These are phyloP conservation scores for Meliscaeva auricollis DNA, from an alignment of 2,888 invertebrate genomes.

Conservation along the genomic window DNA sequence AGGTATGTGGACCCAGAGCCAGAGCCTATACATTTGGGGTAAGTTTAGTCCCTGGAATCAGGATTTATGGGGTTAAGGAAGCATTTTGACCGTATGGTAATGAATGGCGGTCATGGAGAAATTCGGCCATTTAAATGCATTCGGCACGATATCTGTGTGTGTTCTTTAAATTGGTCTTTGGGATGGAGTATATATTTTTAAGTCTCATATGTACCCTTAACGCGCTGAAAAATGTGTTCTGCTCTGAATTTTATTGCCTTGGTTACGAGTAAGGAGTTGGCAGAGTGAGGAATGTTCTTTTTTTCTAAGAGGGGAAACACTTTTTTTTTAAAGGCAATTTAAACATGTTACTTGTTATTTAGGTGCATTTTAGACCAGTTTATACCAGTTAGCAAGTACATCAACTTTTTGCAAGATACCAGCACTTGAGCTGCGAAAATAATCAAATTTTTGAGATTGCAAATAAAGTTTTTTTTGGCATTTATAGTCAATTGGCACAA, in stretches of 20 bases:
- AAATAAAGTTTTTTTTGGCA: too few relatives aligned
- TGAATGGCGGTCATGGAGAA: constrained; percentile 68
- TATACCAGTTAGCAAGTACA: too few relatives aligned
- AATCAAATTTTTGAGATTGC: too few relatives aligned
- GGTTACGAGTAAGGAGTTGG: not conserved
- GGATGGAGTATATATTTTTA: constrained; percentile 1
- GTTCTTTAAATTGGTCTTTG: not conserved
- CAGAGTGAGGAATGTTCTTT: not conserved
- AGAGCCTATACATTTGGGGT: constrained; percentile 5
- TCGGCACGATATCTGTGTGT: constrained; percentile 44
- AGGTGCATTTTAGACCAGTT: too few relatives aligned
- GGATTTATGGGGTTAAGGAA: constrained; percentile 72
- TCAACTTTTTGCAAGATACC: too few relatives aligned
- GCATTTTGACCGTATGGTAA: constrained; percentile 68
- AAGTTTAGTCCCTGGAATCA: constrained; percentile 37
- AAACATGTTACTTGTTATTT: too few relatives aligned
- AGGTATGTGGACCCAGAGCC: not conserved
- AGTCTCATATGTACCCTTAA: not conserved
- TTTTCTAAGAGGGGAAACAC: not conserved
- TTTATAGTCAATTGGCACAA: too few relatives aligned
- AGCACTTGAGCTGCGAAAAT: too few relatives aligned
- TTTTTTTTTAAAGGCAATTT: too few relatives aligned
- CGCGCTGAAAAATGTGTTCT: constrained; percentile 33
- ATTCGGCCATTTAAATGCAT: constrained; percentile 74
- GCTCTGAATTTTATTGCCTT: constrained; percentile 19